Conservation (phyloP, 2,888 invertebrate species). For the Ariolimax columbianus region DNA sequence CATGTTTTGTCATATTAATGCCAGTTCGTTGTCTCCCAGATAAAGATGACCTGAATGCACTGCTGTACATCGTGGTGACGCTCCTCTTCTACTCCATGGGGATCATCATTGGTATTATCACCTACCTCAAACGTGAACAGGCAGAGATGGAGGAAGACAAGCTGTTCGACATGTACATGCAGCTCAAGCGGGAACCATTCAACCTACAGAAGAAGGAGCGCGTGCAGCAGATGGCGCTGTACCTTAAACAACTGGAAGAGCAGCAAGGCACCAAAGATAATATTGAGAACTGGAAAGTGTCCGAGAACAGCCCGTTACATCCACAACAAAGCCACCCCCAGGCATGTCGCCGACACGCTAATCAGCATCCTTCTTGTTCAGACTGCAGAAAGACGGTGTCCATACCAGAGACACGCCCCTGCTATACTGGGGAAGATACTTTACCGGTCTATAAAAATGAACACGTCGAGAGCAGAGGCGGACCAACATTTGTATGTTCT, state of each 20-base stretch:
- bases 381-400: neutral
- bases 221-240: conserved; percentile 48
- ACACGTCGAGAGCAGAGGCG: neutral
- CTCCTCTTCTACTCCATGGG: conserved; percentile 72
- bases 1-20: neutral
- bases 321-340: neutral
- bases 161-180: conserved; percentile 73
- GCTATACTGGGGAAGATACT: neutral
- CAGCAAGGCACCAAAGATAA: conserved; percentile 7
- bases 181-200: conserved; percentile 61
- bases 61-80: conserved; percentile 73
- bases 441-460: neutral
- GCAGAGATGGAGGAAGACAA: conserved; percentile 75
- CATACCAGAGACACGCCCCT: neutral
- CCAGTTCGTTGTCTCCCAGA: neutral
- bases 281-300: conserved; percentile 18
- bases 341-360: neutral
- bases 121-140: conserved; percentile 70
- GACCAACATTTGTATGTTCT: conserved; percentile 29
- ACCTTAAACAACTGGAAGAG: conserved; percentile 45
- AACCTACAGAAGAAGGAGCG: conserved; percentile 54
- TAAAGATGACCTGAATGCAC: conserved; percentile 64
- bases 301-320: neutral
- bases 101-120: conserved; percentile 70
- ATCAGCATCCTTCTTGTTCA: neutral